Percentiles rank a stretch among this genome's conserved stretches.
Evolutionary conservation across 2,797 vertebrate species (phyloP).

Genomic region (Cynopterus sphinx): DNA sequence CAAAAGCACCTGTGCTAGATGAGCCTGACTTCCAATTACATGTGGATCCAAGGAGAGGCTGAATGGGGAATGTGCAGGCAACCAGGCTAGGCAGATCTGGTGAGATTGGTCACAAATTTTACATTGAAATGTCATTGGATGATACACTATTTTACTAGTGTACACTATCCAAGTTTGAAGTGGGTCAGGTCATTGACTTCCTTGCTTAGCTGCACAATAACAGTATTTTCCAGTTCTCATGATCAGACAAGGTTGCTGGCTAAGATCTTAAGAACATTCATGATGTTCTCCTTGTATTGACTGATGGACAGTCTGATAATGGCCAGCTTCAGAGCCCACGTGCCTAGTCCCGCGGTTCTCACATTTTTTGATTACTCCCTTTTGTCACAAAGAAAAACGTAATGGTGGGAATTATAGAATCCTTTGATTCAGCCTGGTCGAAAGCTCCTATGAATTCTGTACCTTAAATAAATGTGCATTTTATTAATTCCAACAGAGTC

Average conservation of each 20-base stretch:
- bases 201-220: not conserved
- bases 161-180: not conserved
- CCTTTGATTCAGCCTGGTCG: not conserved
- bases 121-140: not conserved
- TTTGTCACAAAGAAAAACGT: not conserved
- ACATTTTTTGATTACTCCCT: not conserved
- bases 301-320: not conserved
- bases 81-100: not conserved
- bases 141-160: not conserved
- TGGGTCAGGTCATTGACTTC: not conserved
- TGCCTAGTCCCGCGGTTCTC: not conserved
- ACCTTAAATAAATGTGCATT: not conserved
- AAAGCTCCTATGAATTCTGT: not conserved
- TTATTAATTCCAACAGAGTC: not conserved
- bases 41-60: not conserved
- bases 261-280: not conserved
- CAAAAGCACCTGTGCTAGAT: not conserved
- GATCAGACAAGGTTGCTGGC: not conserved
- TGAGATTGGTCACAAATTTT: not conserved
- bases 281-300: not conserved
- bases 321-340: not conserved
- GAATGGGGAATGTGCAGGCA: not conserved
- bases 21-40: not conserved
- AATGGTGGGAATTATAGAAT: not conserved
- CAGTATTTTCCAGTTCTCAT: not conserved